Base-by-base conservation (phyloP, 2,113 vertebrate genomes). In the Malurus cyaneus region DNA sequence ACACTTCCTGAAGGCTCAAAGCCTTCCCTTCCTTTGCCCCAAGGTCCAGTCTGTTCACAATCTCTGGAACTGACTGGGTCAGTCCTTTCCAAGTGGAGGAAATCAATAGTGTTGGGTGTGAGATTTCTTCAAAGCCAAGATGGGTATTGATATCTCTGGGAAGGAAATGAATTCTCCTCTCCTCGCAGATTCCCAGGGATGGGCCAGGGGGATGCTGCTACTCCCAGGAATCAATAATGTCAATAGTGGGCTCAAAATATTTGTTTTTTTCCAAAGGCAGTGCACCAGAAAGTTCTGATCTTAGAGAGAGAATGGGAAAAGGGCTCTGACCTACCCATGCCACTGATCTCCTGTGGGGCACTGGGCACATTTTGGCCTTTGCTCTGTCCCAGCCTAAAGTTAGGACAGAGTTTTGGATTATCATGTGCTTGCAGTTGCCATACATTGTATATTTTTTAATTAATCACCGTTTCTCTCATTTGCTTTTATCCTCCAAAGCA, bases 151-250 rank as follows among this genome's bases (percentile, higher is more conserved):
- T 73, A 52, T 29, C 42, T 41, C 66, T 50, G 59, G 31, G 44
- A 83, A 76, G 80, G 67, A 94, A 93, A 88, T 66, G n/a, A 88
- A 69, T 73, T 83, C 77, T 86, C 52, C 74, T 44, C 46, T 24
- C 16, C 59, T 61, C 21, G 25, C 8, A 10, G 8, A 25, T 83
- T 77, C 36, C 76, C 72, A 41, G 3, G 59, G 46, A 29, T 3
- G 28, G 49, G 14, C 36, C 41, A 49, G 67, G 36, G 88, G 59
- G 18, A 72, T 11, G 49, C 26, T 34, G 13, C 8, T 86, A 61
- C 36, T 80, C 16, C 61, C 5, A 0, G 20, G 21, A 53, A 83
- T 88, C 69, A 46, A 72, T 69, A 54, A 46, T 6, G n/a, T 3
- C 70, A 67, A 74, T 39, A 42, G 32, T 11, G 44, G 53, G 16